Percentiles rank a stretch among this genome's conserved stretches.
Conservation (phyloP, 2,113 vertebrate species). For the Limanda limanda region DNA sequence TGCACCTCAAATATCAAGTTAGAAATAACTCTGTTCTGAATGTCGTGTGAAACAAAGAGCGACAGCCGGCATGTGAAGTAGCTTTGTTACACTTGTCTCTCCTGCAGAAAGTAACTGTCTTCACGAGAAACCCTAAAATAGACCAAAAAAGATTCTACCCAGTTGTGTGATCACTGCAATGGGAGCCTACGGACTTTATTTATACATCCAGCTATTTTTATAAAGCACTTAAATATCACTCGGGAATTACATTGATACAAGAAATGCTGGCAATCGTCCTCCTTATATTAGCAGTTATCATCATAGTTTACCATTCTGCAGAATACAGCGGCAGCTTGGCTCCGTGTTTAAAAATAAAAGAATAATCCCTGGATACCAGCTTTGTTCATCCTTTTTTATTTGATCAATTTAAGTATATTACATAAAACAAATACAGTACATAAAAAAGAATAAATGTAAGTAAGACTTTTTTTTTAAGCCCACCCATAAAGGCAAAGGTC, state of each 20-base stretch:
- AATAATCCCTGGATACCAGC: neutral
- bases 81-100: neutral
- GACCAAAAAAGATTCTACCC: neutral
- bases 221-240: neutral
- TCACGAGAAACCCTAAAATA: neutral
- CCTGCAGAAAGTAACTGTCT: neutral
- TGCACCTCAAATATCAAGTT: too few species aligned
- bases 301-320: neutral
- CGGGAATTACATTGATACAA: neutral
- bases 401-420: slow-evolving; percentile 41
- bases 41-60: neutral
- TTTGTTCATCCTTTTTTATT: slow-evolving; percentile 52
- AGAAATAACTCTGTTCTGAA: too few species aligned
- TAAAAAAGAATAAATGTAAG: slow-evolving; percentile 44
- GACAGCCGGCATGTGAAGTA: neutral
- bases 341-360: neutral
- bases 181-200: neutral
- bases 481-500: neutral
- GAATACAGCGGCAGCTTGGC: neutral
- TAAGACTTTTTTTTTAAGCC: slow-evolving; percentile 11
- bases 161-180: slow-evolving; percentile 5
- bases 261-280: neutral
- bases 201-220: neutral
- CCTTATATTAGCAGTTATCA: neutral
- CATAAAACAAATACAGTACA: slow-evolving; percentile 64